Evolutionary conservation across 30 jellyfish, hydroid and myxozoan genomes (phyloP).

Genomic region (Calvadosia cruxmelitensis): DNA sequence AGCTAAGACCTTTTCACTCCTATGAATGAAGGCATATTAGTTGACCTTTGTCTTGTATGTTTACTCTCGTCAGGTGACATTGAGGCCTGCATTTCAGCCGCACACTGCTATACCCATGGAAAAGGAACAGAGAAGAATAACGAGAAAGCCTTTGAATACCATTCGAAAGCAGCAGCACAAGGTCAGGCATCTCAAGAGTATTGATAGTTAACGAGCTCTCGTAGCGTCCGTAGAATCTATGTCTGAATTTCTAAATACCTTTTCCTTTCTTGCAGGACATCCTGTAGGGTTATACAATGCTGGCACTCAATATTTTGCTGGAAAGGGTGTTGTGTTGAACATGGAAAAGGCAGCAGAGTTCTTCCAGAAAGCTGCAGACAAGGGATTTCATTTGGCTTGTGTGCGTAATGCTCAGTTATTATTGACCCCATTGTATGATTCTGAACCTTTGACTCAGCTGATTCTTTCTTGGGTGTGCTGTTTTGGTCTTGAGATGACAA

Average conservation of each 20-base stretch:
- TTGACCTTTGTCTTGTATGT: no score
- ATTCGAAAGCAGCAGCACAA: constrained; percentile 57
- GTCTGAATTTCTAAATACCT: neutral
- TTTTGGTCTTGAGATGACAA: no score
- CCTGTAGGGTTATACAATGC: constrained; percentile 56
- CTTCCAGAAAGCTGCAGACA: constrained; percentile 71
- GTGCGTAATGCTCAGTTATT: no score
- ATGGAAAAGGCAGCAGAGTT: constrained; percentile 71
- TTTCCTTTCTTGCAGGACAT: constrained; percentile 26
- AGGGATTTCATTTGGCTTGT: constrained; percentile 57
- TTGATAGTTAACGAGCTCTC: no score
- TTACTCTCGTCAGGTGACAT: constrained; percentile 68
- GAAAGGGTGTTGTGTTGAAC: constrained; percentile 81
- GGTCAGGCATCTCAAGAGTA: constrained; percentile 33
- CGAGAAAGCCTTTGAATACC: constrained; percentile 46
- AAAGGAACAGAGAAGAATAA: constrained; percentile 50
- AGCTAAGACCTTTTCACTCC: no score
- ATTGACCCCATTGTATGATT: no score
- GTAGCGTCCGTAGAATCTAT: neutral
- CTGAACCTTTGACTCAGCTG: no score
- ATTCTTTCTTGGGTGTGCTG: no score
- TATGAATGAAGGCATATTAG: no score
- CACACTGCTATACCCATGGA: constrained; percentile 73
- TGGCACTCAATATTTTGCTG: constrained; percentile 78
- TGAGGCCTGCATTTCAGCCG: constrained; percentile 58